Evolutionary conservation across 2,888 invertebrate species (phyloP).

Genomic region (Ennomos fuscantarius): DNA sequence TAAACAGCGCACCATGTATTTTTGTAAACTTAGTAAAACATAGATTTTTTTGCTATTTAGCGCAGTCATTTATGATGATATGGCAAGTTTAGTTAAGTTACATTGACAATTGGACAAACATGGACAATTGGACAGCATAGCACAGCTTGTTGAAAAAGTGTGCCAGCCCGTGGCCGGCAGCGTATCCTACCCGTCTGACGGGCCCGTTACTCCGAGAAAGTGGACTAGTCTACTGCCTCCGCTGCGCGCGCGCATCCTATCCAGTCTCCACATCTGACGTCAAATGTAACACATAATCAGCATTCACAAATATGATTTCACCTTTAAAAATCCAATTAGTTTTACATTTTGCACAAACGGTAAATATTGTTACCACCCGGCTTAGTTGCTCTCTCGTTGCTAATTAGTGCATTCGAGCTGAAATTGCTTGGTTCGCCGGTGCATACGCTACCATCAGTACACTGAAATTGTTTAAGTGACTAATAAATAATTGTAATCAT

Average conservation of each 20-base stretch:
- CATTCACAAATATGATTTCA: constrained; percentile 22
- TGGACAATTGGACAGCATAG: background rate
- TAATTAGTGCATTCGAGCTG: constrained; percentile 60
- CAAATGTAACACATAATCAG: constrained; percentile 27
- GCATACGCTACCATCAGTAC: constrained; percentile 38
- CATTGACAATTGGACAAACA: background rate
- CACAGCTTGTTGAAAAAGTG: constrained; percentile 41
- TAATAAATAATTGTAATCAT: constrained; percentile 15
- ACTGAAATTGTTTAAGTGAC: constrained; percentile 16
- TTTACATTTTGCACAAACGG: constrained; percentile 56
- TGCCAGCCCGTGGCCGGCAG: constrained; percentile 43
- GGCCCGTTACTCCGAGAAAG: constrained; percentile 63
- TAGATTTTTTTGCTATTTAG: no score
- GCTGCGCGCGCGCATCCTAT: constrained; percentile 39
- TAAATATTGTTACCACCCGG: constrained; percentile 51
- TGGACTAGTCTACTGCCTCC: constrained; percentile 39
- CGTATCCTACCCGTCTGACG: constrained; percentile 46
- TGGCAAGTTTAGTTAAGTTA: background rate
- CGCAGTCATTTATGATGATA: no score
- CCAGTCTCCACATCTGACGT: constrained; percentile 28
- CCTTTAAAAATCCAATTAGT: constrained; percentile 50
- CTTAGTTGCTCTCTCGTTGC: constrained; percentile 52
- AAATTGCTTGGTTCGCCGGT: constrained; percentile 46
- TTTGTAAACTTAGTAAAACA: no score
- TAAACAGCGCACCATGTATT: no score